Conservation (phyloP, 2,113 vertebrate genomes). For the Spheniscus mendiculus region DNA sequence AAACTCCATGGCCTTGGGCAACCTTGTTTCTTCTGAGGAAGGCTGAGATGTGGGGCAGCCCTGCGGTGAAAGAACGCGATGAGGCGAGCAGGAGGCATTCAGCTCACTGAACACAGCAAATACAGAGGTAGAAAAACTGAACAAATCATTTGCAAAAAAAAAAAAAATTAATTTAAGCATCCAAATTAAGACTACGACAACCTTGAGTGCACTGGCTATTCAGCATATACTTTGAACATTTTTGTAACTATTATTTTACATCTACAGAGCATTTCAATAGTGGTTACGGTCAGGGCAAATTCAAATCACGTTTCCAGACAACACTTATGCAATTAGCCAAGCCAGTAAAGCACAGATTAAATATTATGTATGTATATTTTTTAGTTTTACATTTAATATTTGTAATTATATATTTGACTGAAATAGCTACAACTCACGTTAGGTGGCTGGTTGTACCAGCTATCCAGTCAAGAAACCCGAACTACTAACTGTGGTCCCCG, state of each 20-base stretch:
- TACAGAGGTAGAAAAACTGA: neutral
- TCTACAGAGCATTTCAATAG: neutral
- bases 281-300: neutral
- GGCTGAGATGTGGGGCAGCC: neutral
- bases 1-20: neutral
- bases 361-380: neutral
- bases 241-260: neutral
- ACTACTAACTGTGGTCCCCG: neutral
- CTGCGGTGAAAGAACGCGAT: accelerated
- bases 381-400: neutral
- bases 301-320: neutral
- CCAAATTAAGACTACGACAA: neutral
- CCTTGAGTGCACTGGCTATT: neutral
- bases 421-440: neutral
- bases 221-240: neutral
- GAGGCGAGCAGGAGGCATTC: accelerated
- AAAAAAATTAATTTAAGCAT: neutral
- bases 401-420: neutral
- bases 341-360: neutral
- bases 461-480: neutral
- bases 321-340: neutral
- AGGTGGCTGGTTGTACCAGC: neutral
- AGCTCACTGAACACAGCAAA: neutral
- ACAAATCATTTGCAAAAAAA: neutral
- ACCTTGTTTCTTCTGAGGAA: neutral